A percentile compares a stretch with the other conserved stretches of the same genome.
phyloP scores from a whole-genome alignment of 1,140 invertebrate genomes.

The Ips typographus region DNA sequence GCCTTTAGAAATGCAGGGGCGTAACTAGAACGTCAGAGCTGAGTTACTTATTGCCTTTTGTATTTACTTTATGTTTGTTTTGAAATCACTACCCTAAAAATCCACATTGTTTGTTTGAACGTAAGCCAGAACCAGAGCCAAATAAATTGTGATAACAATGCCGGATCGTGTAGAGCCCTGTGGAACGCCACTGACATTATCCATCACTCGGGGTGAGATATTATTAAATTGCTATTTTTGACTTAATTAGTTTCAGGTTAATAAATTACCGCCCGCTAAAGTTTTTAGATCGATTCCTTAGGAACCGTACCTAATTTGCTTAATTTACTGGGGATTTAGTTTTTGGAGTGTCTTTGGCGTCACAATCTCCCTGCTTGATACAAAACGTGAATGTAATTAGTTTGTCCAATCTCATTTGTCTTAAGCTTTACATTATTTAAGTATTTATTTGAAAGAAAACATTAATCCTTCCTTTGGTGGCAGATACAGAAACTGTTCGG shows the following conservation, averaged over 20 bases:
- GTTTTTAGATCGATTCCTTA: conserved; percentile 15
- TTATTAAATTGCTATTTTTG: conserved; percentile 34
- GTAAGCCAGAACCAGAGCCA: no score
- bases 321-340: conserved; percentile 26
- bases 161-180: neutral
- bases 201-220: conserved; percentile 26
- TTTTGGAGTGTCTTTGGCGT: neutral
- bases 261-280: conserved; percentile 16
- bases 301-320: conserved; percentile 26
- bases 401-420: no score
- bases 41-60: no score
- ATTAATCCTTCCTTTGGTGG: no score
- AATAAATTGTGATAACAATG: neutral
- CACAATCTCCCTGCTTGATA: no score
- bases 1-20: conserved; percentile 4
- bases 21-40: neutral
- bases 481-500: no score
- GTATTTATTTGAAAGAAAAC: no score
- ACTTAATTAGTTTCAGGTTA: conserved; percentile 32
- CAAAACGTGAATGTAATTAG: no score
- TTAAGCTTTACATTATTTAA: no score
- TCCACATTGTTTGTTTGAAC: no score
- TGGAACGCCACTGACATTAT: conserved; percentile 12
- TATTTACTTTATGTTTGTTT: no score
- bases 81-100: no score